Percentiles rank a stretch among this genome's conserved stretches.
phyloP scores from a whole-genome alignment of 2,113 vertebrate species.

The Anguilla japonica region DNA sequence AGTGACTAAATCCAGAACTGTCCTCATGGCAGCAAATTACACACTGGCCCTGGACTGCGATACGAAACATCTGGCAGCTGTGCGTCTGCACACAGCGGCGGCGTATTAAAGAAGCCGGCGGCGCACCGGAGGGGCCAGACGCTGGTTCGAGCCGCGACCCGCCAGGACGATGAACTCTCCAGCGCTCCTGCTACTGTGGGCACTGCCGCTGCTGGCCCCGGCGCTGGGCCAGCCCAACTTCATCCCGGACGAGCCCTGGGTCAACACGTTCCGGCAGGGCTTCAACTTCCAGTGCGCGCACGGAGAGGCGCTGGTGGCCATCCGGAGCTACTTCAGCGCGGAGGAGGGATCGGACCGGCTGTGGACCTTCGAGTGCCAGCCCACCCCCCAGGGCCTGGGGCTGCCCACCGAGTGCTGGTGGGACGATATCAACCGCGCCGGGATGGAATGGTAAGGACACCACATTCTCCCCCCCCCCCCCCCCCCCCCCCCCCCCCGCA shows the following conservation, averaged over 20 bases:
- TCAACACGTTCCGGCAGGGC: conserved; percentile 85
- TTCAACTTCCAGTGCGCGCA: conserved; percentile 96
- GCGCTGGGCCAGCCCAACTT: conserved; percentile 67
- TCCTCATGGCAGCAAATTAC: conserved; percentile 72
- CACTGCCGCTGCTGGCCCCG: conserved; percentile 52
- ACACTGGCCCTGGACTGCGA: conserved; percentile 74
- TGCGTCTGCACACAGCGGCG: conserved; percentile 63
- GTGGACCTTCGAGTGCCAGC: conserved; percentile 93
- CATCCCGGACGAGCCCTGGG: conserved; percentile 82
- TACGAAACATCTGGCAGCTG: conserved; percentile 87
- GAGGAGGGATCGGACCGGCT: conserved; percentile 86
- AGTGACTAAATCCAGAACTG: conserved; percentile 56
- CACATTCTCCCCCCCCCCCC: background rate
- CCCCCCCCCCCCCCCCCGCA: no score
- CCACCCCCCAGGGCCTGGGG: conserved; percentile 78
- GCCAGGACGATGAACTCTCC: conserved; percentile 70
- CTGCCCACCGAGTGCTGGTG: conserved; percentile 95
- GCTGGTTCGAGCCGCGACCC: conserved; percentile 16
- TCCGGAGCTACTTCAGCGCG: conserved; percentile 85
- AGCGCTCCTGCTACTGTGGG: conserved; percentile 58
- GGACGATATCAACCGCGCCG: conserved; percentile 93
- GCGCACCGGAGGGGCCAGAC: conserved; percentile 47
- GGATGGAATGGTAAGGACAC: conserved; percentile 84
- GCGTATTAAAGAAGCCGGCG: conserved; percentile 59
- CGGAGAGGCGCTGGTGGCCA: conserved; percentile 84